Percentiles rank a stretch among this genome's conserved stretches.
These are phyloP conservation scores for Pheucticus melanocephalus DNA, from an alignment of 2,113 vertebrate species.

Conservation along the genomic window DNA sequence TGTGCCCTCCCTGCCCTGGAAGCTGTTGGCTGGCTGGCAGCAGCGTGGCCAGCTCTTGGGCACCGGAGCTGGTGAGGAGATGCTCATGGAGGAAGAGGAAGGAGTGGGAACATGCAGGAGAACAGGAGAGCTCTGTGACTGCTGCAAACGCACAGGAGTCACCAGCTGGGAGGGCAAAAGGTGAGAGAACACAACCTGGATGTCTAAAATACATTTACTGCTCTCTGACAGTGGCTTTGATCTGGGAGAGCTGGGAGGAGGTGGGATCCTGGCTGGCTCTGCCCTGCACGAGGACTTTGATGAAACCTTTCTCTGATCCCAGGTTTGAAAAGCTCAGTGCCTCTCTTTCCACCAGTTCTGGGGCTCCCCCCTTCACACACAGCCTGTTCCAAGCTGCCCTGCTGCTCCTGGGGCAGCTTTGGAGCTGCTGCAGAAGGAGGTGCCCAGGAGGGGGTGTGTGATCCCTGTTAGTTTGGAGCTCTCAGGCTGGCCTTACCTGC, in stretches of 20 bases:
- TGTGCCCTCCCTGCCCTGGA: not conserved
- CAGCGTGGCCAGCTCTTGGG: not conserved
- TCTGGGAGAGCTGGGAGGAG: not conserved
- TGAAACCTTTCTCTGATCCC: not conserved
- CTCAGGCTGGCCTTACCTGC: conserved; percentile 76
- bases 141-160: accelerated
- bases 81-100: not conserved
- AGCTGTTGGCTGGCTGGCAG: not conserved
- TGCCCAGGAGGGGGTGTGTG: not conserved
- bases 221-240: not conserved
- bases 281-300: not conserved
- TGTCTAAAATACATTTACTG: not conserved
- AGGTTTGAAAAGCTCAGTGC: accelerated
- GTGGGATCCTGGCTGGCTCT: not conserved
- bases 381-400: not conserved
- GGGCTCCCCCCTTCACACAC: not conserved
- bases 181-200: not conserved
- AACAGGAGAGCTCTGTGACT: not conserved
- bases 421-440: not conserved
- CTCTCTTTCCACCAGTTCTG: not conserved
- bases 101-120: not conserved
- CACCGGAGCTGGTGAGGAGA: not conserved
- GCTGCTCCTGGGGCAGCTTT: not conserved
- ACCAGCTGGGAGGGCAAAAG: not conserved
- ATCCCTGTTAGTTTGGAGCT: not conserved